A percentile compares a stretch with the other conserved stretches of the same genome.
Conservation (phyloP, 2,888 invertebrate species). For the Lepidocyrtinus sp. region DNA sequence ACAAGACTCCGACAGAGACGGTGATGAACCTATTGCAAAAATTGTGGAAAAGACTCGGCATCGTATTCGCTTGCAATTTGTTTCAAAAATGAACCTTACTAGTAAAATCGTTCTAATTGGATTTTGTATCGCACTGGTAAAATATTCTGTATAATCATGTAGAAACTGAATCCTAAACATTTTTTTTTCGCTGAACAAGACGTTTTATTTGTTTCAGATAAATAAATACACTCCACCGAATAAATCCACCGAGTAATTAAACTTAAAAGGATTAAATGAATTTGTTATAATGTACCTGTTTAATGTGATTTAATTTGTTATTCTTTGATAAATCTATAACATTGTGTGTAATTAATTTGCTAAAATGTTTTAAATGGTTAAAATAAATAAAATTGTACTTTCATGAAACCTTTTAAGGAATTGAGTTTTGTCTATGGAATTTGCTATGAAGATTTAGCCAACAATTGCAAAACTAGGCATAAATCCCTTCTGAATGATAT, state of each 20-base stretch:
- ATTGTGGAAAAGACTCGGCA: slow-evolving; percentile 51
- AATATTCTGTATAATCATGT: not conserved
- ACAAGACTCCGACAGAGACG: not conserved
- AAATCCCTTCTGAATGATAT: not conserved
- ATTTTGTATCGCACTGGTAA: slow-evolving; percentile 64
- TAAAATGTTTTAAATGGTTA: no score
- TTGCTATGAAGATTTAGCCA: not conserved
- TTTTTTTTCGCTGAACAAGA: no score
- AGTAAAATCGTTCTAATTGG: slow-evolving; percentile 60
- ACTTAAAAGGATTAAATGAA: no score
- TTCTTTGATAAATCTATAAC: no score
- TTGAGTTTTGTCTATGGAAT: no score
- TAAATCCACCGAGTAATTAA: not conserved
- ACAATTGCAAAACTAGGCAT: not conserved
- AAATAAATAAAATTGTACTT: no score
- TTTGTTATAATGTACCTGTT: no score
- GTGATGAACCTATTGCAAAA: slow-evolving; percentile 42
- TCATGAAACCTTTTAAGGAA: no score
- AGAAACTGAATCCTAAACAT: not conserved
- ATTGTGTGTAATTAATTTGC: no score
- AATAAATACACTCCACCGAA: slow-evolving; percentile 41
- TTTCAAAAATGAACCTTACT: slow-evolving; percentile 55
- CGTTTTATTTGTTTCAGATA: slow-evolving; percentile 17
- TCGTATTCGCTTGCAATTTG: slow-evolving; percentile 56
- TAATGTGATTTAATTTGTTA: no score